These are phyloP conservation scores for Manduca sexta DNA, from an alignment of 1,140 invertebrate genomes.

Conservation along the genomic window DNA sequence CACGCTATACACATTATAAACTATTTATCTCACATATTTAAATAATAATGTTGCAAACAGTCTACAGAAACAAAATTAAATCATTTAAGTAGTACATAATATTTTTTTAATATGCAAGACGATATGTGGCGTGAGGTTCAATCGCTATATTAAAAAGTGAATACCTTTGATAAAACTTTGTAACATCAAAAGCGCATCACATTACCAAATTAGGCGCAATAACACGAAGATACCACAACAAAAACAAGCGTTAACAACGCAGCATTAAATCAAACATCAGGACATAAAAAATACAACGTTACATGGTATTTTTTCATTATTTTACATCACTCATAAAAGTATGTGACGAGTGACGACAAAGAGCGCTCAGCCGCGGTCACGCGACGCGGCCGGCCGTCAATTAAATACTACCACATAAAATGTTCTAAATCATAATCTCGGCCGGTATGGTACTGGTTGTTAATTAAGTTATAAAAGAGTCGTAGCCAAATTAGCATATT, in stretches of 20 bases:
- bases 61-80: too few species aligned
- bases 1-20: too few species aligned
- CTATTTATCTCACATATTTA: too few species aligned
- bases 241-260: neutral
- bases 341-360: constrained; percentile 37
- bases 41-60: too few species aligned
- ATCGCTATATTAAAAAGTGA: too few species aligned
- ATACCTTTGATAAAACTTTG: neutral
- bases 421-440: constrained; percentile 60
- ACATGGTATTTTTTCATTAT: constrained; percentile 63
- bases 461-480: constrained; percentile 71
- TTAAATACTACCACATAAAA: constrained; percentile 62
- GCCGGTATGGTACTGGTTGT: constrained; percentile 48
- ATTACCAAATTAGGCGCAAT: neutral
- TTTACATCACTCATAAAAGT: constrained; percentile 64
- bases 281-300: constrained; percentile 35
- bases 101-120: too few species aligned
- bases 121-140: too few species aligned
- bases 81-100: too few species aligned
- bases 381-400: constrained; percentile 47
- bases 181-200: too few species aligned
- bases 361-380: constrained; percentile 36
- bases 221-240: neutral
- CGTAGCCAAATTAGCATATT: constrained; percentile 65
- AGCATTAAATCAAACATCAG: constrained; percentile 49